Evolutionary conservation across 2,113 vertebrate species (phyloP).

Genomic region (Rhizomys pruinosus): DNA sequence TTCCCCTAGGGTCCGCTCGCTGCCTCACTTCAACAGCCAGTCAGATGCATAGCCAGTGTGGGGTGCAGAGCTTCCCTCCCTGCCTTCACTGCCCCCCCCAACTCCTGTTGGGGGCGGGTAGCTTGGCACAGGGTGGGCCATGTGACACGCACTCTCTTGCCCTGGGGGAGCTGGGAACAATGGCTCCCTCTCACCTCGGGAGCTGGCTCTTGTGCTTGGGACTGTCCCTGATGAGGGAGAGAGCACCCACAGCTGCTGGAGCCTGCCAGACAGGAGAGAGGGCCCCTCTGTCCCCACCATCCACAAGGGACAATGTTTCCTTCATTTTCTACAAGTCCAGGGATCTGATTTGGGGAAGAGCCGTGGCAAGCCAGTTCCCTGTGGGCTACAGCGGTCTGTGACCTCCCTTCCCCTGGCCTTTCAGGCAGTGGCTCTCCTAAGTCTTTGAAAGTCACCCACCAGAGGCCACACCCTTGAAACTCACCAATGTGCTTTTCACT

Average conservation of each 20-base stretch:
- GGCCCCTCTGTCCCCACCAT: not conserved
- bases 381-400: no score
- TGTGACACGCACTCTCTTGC: not conserved
- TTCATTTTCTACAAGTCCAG: not conserved
- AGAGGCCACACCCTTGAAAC: no score
- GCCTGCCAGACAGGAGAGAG: not conserved
- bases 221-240: not conserved
- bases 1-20: not conserved
- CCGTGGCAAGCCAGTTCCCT: no score
- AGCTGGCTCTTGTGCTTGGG: not conserved
- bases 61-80: not conserved
- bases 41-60: fast-evolving
- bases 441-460: not conserved
- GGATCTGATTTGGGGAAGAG: not conserved
- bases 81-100: not conserved
- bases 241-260: not conserved
- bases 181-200: constrained; percentile 11
- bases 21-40: not conserved
- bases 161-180: not conserved
- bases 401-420: no score
- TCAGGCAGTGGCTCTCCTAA: not conserved
- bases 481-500: no score
- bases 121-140: not conserved
- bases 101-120: no score
- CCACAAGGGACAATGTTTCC: not conserved